Evolutionary conservation across 2,113 vertebrate species (phyloP), one percentile per base, ranked within the genome.

Genomic region (Bos javanicus): DNA sequence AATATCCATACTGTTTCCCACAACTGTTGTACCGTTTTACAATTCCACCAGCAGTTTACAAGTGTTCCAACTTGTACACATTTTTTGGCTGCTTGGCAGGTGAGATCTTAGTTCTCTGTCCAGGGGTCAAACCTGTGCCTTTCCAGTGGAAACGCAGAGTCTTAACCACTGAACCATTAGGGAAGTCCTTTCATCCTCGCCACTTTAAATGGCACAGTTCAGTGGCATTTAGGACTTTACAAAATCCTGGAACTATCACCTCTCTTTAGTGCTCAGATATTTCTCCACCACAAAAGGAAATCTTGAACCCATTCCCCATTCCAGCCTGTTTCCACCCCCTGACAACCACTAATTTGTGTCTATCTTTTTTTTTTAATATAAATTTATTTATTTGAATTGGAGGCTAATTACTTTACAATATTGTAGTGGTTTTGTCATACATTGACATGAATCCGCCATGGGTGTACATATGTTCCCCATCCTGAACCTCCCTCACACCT

Each of bases 401-500:
- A 33, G 60, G 28, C 28, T 62, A 62, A 33, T 62, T 62, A 28
- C 25, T 59, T 59, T 59, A 33, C 14, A 33, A 33, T 33, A 62
- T 62, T 62, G 14, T 33, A 3, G 28, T 33, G 60, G 28, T 33
- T 62, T 62, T 62, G 60, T 3, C 14, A 33, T 62, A 62, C 28
- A 33, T 7, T 62, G 60, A 16, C 60, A 62, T 16, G 30, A 62
- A 62, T 33, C 60, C 0, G 1, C 14, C 14, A 33, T 0, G 6
- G 30, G 14, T 62, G 60, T 16, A 33, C 60, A 16, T 0, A 1
- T 62, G 1, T 33, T 62, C 6, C 28, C 60, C 60, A 33, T 62
- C 28, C 60, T 62, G 60, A 62, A 62, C 6, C 60, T 14, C 5
- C 14, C 60, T 62, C 28, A 28, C 60, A 33, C 1, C 28, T 62